A percentile compares a stretch with the other conserved stretches of the same genome.
phyloP scores from a whole-genome alignment of 2,888 invertebrate genomes.

The Thumatha senex region DNA sequence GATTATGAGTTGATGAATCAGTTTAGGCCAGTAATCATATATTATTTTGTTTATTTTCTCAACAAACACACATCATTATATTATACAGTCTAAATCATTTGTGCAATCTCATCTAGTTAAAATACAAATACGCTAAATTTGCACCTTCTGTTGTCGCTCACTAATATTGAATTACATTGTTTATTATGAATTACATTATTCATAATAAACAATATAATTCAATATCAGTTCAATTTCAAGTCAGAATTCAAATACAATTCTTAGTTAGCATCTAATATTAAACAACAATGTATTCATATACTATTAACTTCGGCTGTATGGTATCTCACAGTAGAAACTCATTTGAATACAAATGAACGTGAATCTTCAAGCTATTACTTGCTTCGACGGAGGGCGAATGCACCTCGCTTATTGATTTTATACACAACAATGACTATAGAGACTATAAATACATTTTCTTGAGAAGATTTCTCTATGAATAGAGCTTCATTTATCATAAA shows the following conservation, averaged over 20 bases:
- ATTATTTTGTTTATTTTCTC: too few relatives aligned
- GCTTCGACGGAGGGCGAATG: constrained; percentile 7
- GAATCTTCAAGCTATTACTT: constrained; percentile 7
- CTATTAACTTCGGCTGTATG: constrained; percentile 6
- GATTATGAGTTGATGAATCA: too few relatives aligned
- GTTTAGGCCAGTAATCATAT: too few relatives aligned
- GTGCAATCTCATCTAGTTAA: too few relatives aligned
- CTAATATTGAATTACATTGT: too few relatives aligned
- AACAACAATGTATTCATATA: constrained; percentile 5
- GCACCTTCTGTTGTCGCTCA: too few relatives aligned
- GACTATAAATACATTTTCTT: constrained; percentile 3
- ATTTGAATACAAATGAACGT: constrained; percentile 35
- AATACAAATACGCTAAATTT: too few relatives aligned
- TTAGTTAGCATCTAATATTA: background rate
- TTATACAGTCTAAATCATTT: too few relatives aligned
- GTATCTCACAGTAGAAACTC: constrained; percentile 19
- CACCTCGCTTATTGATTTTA: constrained; percentile 21
- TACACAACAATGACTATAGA: constrained; percentile 10
- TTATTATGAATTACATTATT: background rate
- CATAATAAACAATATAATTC: too few relatives aligned
- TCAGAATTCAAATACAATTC: background rate
- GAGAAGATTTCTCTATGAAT: constrained; percentile 1
- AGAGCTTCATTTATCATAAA: background rate
- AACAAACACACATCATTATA: too few relatives aligned
- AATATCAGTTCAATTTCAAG: background rate